phyloP scores from a whole-genome alignment of 2,888 invertebrate species.

The Napeogenes sylphis region DNA sequence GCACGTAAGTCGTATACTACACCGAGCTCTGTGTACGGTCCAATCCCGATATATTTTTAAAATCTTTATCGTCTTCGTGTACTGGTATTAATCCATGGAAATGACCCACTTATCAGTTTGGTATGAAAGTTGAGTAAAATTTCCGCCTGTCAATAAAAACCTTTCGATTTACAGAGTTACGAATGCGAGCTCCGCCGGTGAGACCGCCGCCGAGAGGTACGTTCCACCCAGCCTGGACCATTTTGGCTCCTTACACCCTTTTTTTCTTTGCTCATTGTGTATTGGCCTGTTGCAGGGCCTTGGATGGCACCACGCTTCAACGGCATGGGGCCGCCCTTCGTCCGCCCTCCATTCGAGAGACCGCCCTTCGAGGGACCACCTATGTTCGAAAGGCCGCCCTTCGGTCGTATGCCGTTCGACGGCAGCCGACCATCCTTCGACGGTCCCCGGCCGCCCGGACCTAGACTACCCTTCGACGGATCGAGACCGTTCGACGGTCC shows the following conservation, averaged over 20 bases:
- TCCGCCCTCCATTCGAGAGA: slow-evolving; percentile 47
- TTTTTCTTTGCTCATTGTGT: background rate
- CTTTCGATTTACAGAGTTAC: slow-evolving; percentile 66
- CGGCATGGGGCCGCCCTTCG: slow-evolving; percentile 63
- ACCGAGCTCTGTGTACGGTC: no score
- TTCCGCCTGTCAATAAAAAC: no score
- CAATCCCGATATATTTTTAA: no score
- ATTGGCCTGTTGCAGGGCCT: slow-evolving; percentile 51
- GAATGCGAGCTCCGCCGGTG: slow-evolving; percentile 67
- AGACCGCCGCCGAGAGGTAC: slow-evolving; percentile 64
- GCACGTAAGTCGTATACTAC: background rate
- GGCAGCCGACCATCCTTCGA: slow-evolving; percentile 54
- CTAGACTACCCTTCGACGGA: slow-evolving; percentile 48
- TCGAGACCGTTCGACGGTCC: slow-evolving; percentile 52
- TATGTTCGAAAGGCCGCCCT: slow-evolving; percentile 50
- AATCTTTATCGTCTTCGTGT: no score
- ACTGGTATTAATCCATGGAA: no score
- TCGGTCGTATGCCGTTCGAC: slow-evolving; percentile 53
- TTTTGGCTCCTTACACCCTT: background rate
- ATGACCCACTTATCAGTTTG: no score
- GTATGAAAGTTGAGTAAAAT: no score
- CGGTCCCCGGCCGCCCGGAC: slow-evolving; percentile 45
- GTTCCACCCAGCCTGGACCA: slow-evolving; percentile 22
- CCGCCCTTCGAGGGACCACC: slow-evolving; percentile 55
- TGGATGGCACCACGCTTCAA: slow-evolving; percentile 73